These are phyloP conservation scores for Archocentrus centrarchus DNA, from an alignment of 2,113 vertebrate species.

Conservation along the genomic window DNA sequence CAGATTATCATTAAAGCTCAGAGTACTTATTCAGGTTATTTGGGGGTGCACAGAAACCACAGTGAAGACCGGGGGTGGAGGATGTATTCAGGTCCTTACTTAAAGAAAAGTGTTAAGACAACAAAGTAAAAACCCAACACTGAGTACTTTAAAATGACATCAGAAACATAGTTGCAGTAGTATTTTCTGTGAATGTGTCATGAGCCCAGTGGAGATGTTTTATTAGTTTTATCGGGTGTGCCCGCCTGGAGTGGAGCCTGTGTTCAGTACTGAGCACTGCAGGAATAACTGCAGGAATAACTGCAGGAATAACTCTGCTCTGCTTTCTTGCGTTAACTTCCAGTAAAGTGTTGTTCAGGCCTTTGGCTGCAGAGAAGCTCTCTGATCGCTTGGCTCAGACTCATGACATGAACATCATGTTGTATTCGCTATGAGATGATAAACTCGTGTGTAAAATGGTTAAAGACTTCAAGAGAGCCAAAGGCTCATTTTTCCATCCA, in stretches of 20 bases:
- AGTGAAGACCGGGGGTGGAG: background rate
- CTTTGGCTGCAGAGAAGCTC: background rate
- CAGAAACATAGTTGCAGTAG: fast-evolving
- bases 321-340: background rate
- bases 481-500: background rate
- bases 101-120: background rate
- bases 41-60: background rate
- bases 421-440: background rate
- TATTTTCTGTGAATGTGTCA: background rate
- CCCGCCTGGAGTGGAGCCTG: background rate
- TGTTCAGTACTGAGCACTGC: background rate
- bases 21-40: background rate
- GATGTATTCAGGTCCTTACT: no score
- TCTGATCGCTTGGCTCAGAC: background rate
- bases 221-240: background rate
- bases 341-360: background rate
- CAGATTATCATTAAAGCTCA: background rate
- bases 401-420: background rate
- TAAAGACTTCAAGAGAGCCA: background rate
- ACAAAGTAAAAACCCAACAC: no score
- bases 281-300: no score
- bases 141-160: background rate
- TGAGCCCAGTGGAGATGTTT: background rate
- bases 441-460: background rate
- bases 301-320: fast-evolving